Percentiles rank a stretch among this genome's conserved stretches.
Conservation (phyloP, 1,140 invertebrate species). For the Catajapyx aquilonaris region DNA sequence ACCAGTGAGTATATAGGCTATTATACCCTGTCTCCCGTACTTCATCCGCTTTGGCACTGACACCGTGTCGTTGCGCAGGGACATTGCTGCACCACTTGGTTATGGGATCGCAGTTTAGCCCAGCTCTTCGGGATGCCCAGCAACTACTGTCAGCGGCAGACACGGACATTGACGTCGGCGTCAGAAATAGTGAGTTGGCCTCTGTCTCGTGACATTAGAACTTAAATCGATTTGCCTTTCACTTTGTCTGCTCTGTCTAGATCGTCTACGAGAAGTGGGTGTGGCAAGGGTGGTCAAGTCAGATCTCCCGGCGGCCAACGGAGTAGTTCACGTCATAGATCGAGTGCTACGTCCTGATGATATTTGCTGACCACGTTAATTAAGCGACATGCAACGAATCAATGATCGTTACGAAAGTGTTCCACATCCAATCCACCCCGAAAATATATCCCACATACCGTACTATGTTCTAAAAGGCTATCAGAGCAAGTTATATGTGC, state of each 20-base stretch:
- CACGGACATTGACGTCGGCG: constrained; percentile 11
- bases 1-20: background rate
- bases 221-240: background rate
- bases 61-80: no score
- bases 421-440: no score
- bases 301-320: constrained; percentile 14
- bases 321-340: constrained; percentile 14
- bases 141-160: constrained; percentile 13
- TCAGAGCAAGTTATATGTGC: no score
- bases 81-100: constrained; percentile 12
- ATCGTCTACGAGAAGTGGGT: constrained; percentile 13
- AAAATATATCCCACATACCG: no score
- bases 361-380: constrained; percentile 14
- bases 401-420: no score
- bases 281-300: constrained; percentile 11
- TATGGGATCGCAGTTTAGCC: constrained; percentile 12
- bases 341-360: constrained; percentile 12
- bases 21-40: background rate
- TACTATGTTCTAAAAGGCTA: no score
- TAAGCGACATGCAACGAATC: no score
- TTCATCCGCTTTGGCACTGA: no score
- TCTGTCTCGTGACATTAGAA: background rate
- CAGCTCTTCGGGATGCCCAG: constrained; percentile 13
- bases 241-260: constrained; percentile 6
- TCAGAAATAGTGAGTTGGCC: constrained; percentile 11